Evolutionary conservation across 2,113 vertebrate genomes (phyloP), one percentile per base, ranked within the genome.

Genomic region (Spea bombifrons): DNA sequence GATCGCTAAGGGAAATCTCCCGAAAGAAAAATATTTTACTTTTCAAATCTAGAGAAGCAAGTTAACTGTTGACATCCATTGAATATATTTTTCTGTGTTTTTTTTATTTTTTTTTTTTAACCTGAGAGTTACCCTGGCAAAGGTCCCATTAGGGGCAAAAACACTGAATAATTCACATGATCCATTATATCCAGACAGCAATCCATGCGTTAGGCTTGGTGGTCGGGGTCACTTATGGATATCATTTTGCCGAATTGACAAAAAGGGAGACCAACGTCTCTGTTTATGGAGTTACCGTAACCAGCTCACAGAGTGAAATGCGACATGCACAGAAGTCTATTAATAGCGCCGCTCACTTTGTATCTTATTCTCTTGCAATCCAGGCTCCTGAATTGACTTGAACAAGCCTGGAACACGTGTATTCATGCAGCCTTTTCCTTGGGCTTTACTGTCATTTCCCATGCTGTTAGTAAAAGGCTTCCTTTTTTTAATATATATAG

Each of bases 101-200:
- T 47, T 66, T 17, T 66, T 53, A 52, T 47, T 5, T 65, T 66
- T 17, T 66, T 53, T 66, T 47, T 5, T 65, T 64, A 75, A 50
- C 48, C 7, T 65, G 47, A 61, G 10, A 75, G 49, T 16, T 50
- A 64, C 47, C 46, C 57, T 43, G 8, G 30, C 55, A 9, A 65
- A 46, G 44, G n/a, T 48, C 45, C 72, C 72, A 45, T 46, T 61
- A 45, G 57, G 13, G 57, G n/a, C 52, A 5, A 17, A 12, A 74
- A 49, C 8, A 64, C 48, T 74, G 72, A 64, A 74, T 75, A 66
- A 66, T 75, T 75, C 45, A 75, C 66, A 75, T 17, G 17, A 49
- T 65, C 53, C 44, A 59, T 73, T 73, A 59, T 61, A 73, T n/a
- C 55, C 68, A 70, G n/a, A 65, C 10, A 47, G 59, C 4, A 64